phyloP scores from a whole-genome alignment of 2,797 vertebrate genomes.

The Astyanax mexicanus region DNA sequence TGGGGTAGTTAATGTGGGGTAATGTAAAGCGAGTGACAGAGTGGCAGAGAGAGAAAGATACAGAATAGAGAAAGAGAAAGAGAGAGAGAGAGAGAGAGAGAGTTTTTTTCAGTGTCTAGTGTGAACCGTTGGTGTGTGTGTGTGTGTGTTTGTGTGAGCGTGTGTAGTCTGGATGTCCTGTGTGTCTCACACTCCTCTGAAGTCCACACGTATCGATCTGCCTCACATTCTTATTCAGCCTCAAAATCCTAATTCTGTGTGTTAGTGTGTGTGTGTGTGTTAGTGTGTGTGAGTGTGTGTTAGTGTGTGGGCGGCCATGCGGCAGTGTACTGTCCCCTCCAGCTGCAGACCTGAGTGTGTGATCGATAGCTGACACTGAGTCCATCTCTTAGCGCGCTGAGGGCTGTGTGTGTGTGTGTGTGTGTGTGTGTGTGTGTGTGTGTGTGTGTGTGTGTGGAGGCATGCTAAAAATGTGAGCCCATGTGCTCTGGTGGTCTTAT shows the following conservation, averaged over 20 bases:
- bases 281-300: slow-evolving; percentile 15
- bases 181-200: slow-evolving; percentile 29
- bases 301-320: background rate
- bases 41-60: too few relatives aligned
- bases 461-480: slow-evolving; percentile 70
- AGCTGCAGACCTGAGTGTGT: slow-evolving; percentile 25
- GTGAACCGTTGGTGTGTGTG: background rate
- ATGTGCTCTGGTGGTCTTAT: slow-evolving; percentile 76
- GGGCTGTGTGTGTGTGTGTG: slow-evolving; percentile 31
- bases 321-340: slow-evolving; percentile 48
- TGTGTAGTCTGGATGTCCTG: background rate
- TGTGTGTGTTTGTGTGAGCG: background rate
- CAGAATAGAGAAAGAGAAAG: too few relatives aligned
- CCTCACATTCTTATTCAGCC: slow-evolving; percentile 56
- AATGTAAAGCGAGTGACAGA: too few relatives aligned
- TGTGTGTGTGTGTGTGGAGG: slow-evolving; percentile 13
- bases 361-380: slow-evolving; percentile 79
- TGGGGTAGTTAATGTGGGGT: too few relatives aligned
- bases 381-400: slow-evolving; percentile 63
- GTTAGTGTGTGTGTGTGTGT: too few relatives aligned
- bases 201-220: slow-evolving; percentile 57
- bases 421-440: slow-evolving; percentile 30
- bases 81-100: too few relatives aligned
- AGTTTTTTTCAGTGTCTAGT: background rate
- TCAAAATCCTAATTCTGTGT: slow-evolving; percentile 41